Evolutionary conservation across 2,888 invertebrate species (phyloP).

Genomic region (Octonoba sinensis): DNA sequence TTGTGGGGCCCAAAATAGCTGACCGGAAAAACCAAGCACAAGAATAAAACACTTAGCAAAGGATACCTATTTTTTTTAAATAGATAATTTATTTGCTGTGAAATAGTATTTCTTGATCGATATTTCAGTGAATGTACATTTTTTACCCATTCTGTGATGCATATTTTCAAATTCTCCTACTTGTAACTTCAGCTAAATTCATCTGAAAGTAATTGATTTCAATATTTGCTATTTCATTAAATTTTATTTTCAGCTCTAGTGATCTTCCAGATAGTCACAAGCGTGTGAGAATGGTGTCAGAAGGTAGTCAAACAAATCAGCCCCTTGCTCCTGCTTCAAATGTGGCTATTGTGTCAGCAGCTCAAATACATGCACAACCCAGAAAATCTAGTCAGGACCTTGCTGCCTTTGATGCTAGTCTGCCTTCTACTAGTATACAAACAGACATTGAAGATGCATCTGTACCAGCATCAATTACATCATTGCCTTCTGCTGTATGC

Average conservation of each 20-base stretch:
- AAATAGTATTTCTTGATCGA: too few species aligned
- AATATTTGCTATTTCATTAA: not conserved
- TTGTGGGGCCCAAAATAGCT: too few species aligned
- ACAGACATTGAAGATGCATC: slow-evolving; percentile 24
- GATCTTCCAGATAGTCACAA: slow-evolving; percentile 6
- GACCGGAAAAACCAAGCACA: too few species aligned
- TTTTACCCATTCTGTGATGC: too few species aligned
- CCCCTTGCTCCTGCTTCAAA: slow-evolving; percentile 26
- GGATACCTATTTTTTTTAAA: too few species aligned
- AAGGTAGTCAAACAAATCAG: slow-evolving; percentile 61
- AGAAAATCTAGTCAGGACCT: slow-evolving; percentile 13
- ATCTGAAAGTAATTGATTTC: not conserved
- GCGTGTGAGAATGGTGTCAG: slow-evolving; percentile 54
- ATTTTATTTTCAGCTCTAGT: not conserved
- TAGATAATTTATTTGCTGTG: too few species aligned
- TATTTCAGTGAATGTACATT: too few species aligned
- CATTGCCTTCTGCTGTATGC: too few species aligned
- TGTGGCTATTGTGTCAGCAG: slow-evolving; percentile 52
- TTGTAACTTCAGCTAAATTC: not conserved
- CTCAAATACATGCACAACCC: slow-evolving; percentile 19
- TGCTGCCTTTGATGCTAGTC: slow-evolving; percentile 11
- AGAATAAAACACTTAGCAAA: too few species aligned
- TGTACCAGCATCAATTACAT: not conserved
- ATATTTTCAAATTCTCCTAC: too few species aligned
- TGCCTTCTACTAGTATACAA: slow-evolving; percentile 23